Conservation (phyloP, 2,797 vertebrate genomes). For the Sebastes glaucus region DNA sequence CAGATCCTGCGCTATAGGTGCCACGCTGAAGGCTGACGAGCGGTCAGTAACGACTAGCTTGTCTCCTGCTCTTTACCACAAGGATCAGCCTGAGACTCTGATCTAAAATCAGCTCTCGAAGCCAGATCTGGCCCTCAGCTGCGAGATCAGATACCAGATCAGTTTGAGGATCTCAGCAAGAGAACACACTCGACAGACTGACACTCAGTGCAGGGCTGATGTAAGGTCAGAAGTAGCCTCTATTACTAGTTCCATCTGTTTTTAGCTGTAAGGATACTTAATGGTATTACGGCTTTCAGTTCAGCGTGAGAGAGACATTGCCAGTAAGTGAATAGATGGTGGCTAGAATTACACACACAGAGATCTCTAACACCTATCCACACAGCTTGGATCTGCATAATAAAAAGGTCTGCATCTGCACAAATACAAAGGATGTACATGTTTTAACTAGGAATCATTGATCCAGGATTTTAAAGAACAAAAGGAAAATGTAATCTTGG, state of each 20-base stretch:
- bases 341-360: conserved; percentile 1
- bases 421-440: not conserved
- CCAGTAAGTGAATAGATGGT: not conserved
- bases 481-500: conserved; percentile 9
- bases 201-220: conserved; percentile 30
- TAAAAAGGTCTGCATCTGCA: not conserved
- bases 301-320: conserved; percentile 23
- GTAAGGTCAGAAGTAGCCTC: conserved; percentile 53
- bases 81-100: conserved; percentile 36
- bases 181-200: conserved; percentile 8
- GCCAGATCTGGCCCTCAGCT: not conserved
- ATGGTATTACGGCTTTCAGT: conserved; percentile 59
- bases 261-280: conserved; percentile 70
- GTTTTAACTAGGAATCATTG: not conserved
- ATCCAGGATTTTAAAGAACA: conserved; percentile 11
- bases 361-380: conserved; percentile 1
- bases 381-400: not conserved
- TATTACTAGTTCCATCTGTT: conserved; percentile 69
- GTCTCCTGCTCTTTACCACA: not conserved
- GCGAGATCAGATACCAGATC: conserved; percentile 49
- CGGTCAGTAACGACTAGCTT: conserved; percentile 24
- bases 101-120: conserved; percentile 48
- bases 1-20: conserved; percentile 2
- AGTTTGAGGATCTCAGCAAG: conserved; percentile 27
- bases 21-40: conserved; percentile 15